Base-by-base conservation (phyloP, 2,888 invertebrate genomes). In the Pocota personata region DNA sequence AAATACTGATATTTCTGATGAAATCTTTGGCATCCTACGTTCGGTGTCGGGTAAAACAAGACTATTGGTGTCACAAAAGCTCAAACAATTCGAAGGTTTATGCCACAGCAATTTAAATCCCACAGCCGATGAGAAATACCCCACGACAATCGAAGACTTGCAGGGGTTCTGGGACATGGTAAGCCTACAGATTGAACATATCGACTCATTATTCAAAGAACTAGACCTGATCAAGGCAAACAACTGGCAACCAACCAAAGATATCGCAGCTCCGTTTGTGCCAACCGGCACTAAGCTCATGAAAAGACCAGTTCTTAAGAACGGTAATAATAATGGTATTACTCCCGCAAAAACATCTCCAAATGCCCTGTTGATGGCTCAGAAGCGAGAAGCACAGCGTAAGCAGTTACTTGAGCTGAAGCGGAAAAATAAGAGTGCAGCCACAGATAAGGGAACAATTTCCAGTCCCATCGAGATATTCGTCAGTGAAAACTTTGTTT, bases 141-240 rank as follows among this genome's bases (percentile, higher is more conserved):
- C 96, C 4, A 97, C 97, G 5, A 97, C 97, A 0, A 93, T 95
- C 89, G 95, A 96, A 88, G 98, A 98, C 92, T 93, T 98, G 80
- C 97, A 96, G 88, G 98, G 98, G 0, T 98, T 98, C 93, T 98
- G 98, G 98, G 98, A 98, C 92, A 97, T 98, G 97, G 97, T 98
- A 48, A 95, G 95, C 91, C 94, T 98, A 37, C 98, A 98, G 93
- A 96, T 98, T n/a, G 94, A 95, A 82, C 96, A 97, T 90, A 95
- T 98, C 69, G 95, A 97, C 90, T 94, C 94, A 1, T 92, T 96
- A 87, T 97, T 96, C 91, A 93, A 94, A 12, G 95, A 96, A 80
- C 93, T 96, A 27, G 94, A 94, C 0, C 89, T 89, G 7, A 92
- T 95, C 48, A 94, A 93, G 88, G 93, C 91, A 1, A 95, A 95